Evolutionary conservation across 2,888 invertebrate genomes (phyloP).

Genomic region (Strigamia crassipes): DNA sequence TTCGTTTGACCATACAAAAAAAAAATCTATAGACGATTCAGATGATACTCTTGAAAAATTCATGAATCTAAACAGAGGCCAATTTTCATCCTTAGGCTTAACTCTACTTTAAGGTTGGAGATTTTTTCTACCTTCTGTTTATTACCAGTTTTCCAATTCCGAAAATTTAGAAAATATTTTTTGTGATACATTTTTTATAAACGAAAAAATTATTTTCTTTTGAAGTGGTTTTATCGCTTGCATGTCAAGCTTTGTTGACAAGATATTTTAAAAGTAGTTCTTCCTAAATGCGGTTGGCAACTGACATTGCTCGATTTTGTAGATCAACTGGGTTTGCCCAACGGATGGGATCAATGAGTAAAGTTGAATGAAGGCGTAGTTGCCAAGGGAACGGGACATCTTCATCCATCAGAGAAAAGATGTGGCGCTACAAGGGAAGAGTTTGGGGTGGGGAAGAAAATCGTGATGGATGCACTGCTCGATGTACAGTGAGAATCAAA

Average conservation of each 20-base stretch:
- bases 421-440: background rate
- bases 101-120: background rate
- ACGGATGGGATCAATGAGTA: conserved; percentile 38
- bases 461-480: conserved; percentile 38
- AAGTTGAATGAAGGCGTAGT: conserved; percentile 35
- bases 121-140: background rate
- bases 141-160: no score
- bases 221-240: background rate
- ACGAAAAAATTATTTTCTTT: background rate
- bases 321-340: conserved; percentile 40
- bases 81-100: background rate
- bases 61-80: background rate
- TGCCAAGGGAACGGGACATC: conserved; percentile 37
- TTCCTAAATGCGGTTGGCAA: conserved; percentile 35
- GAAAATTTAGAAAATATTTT: no score
- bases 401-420: conserved; percentile 27
- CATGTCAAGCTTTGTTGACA: conserved; percentile 32
- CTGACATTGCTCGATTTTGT: conserved; percentile 28
- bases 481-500: conserved; percentile 38
- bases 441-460: background rate
- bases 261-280: conserved; percentile 38
- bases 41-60: background rate
- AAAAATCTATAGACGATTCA: background rate
- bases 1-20: background rate
- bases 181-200: background rate